Evolutionary conservation across 2,797 vertebrate genomes (phyloP), one percentile per base, ranked within the genome.

Genomic region (Acomys russatus): DNA sequence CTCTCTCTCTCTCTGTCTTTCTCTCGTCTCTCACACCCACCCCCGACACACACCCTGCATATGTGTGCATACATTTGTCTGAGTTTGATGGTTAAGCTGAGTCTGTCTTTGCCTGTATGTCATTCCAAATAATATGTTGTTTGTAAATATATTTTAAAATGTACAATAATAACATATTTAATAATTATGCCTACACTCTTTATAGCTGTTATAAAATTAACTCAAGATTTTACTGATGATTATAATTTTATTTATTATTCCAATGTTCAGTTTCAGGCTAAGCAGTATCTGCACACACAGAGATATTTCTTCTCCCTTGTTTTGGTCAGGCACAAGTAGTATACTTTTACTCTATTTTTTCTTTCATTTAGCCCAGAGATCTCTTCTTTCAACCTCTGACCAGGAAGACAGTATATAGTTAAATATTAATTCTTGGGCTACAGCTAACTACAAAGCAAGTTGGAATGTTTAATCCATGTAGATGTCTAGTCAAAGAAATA

Each of bases 141-240:
- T 76, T 18, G 6, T 66, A 85, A 94, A 73, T 23, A 77, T 17
- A 88, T 66, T 63, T 89, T 77, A 59, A 92, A 91, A 17, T 92
- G 25, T 71, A 87, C 54, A 80, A 71, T 38, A 54, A 56, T 91
- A n/a, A 76, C 20, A 49, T 4, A 77, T 44, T 73, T 94, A 33
- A 82, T 86, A 38, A 33, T 51, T 30, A 38, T 12, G 17, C 0
- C 28, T 74, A 35, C 15, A 10, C 54, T 28, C 14, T 88, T 74
- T 30, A 9, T 44, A 30, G 54, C 1, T 86, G 25, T 11, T 88
- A 30, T 33, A 51, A 64, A 89, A 80, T 73, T 44, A 82, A 49
- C 17, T 23, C 0, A 70, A 3, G 18, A 33, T 84, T 87, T 74
- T 73, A 74, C 15, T 66, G n/a, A 25, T 0, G 83, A 66, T 68